Evolutionary conservation across 2,797 vertebrate species (phyloP).

Genomic region (Odontamblyopus rebecca): DNA sequence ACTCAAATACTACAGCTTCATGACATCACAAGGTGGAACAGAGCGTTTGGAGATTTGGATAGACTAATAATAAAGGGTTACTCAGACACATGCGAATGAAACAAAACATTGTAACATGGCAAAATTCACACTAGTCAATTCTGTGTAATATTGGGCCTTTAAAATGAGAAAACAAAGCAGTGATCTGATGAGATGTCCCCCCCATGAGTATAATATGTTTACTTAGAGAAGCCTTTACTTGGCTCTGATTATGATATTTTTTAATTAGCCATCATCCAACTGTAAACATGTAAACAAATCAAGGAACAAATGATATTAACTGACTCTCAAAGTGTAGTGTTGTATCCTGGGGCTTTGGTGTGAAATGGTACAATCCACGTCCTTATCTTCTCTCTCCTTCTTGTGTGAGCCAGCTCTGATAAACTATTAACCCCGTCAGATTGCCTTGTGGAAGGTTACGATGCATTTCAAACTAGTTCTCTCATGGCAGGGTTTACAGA

Average conservation of each 20-base stretch:
- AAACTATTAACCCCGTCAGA: neutral
- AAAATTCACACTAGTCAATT: too few relatives aligned
- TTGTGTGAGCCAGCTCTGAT: neutral
- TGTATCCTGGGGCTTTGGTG: neutral
- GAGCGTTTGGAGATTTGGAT: too few relatives aligned
- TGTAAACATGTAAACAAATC: neutral
- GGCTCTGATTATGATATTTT: constrained; percentile 36
- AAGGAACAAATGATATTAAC: neutral
- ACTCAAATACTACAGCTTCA: too few relatives aligned
- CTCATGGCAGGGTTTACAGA: neutral
- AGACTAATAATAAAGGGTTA: too few relatives aligned
- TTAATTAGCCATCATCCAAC: neutral
- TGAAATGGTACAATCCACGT: neutral
- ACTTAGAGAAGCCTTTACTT: constrained; percentile 31
- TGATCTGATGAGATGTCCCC: constrained; percentile 10
- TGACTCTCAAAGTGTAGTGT: neutral
- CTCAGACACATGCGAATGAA: too few relatives aligned
- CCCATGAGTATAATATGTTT: constrained; percentile 1
- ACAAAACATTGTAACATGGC: too few relatives aligned
- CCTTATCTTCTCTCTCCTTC: neutral
- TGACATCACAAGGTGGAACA: too few relatives aligned
- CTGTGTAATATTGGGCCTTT: too few relatives aligned
- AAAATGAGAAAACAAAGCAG: constrained; percentile 21
- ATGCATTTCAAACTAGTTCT: neutral
- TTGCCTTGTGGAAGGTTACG: neutral